Evolutionary conservation across 2,888 invertebrate species (phyloP).

Genomic region (Hartigia nigra): DNA sequence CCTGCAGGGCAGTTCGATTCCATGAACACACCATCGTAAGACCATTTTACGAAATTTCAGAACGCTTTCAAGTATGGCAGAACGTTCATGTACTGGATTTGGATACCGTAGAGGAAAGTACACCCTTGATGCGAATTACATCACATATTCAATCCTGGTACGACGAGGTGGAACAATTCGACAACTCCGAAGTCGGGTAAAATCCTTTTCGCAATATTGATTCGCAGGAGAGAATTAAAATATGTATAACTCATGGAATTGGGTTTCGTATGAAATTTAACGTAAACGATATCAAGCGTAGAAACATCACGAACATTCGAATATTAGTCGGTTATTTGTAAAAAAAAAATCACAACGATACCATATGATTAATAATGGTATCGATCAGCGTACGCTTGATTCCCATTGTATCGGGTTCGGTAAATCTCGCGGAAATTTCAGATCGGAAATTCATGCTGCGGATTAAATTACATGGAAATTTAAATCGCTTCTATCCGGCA

Average conservation of each 20-base stretch:
- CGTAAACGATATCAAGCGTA: not conserved
- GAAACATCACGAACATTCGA: not conserved
- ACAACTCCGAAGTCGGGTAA: constrained; percentile 49
- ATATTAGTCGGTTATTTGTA: not conserved
- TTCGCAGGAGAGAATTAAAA: not conserved
- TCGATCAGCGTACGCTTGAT: not conserved
- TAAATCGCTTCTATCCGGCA: not conserved
- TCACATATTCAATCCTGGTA: constrained; percentile 62
- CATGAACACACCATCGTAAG: not conserved
- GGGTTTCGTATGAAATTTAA: constrained; percentile 12
- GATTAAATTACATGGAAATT: not conserved
- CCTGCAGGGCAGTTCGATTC: not conserved
- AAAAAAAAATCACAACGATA: not conserved
- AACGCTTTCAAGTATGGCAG: constrained; percentile 65
- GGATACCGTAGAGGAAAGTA: constrained; percentile 49
- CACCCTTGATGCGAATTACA: constrained; percentile 39
- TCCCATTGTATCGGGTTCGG: not conserved
- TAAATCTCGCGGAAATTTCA: not conserved
- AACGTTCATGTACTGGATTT: constrained; percentile 61
- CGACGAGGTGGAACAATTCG: constrained; percentile 60
- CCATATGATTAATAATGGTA: not conserved
- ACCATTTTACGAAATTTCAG: constrained; percentile 30
- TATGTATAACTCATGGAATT: constrained; percentile 24
- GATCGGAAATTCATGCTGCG: not conserved
- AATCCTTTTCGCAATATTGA: not conserved